Evolutionary conservation across 1,140 invertebrate genomes (phyloP).

Genomic region (Lineus longissimus): DNA sequence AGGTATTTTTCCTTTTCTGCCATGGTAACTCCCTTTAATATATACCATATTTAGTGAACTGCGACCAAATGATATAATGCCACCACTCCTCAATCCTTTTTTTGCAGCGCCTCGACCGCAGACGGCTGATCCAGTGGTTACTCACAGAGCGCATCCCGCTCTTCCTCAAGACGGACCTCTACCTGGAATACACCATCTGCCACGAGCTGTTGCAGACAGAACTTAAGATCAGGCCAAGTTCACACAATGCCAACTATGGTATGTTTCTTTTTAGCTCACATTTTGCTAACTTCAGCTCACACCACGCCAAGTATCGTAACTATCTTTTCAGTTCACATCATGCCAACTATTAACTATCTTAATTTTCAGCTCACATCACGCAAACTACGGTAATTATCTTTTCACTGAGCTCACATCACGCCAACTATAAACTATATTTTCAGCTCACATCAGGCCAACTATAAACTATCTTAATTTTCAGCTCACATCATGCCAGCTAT

Average conservation of each 20-base stretch:
- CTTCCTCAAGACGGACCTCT: slow-evolving; percentile 23
- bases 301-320: too few relatives aligned
- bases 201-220: slow-evolving; percentile 19
- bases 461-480: not conserved
- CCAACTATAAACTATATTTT: too few relatives aligned
- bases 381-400: not conserved
- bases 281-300: not conserved
- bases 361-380: not conserved
- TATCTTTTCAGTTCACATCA: not conserved
- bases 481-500: not conserved
- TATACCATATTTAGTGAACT: too few relatives aligned
- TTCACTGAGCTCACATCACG: not conserved
- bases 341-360: not conserved
- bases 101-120: slow-evolving; percentile 18
- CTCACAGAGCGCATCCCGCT: slow-evolving; percentile 16
- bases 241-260: not conserved
- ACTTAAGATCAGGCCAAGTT: slow-evolving; percentile 9
- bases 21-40: too few relatives aligned
- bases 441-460: not conserved
- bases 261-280: not conserved
- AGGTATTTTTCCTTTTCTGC: too few relatives aligned
- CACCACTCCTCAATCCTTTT: not conserved
- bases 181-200: slow-evolving; percentile 26
- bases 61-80: too few relatives aligned
- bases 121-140: slow-evolving; percentile 24